These are phyloP conservation scores for Poeciliopsis turneri DNA, from an alignment of 2,797 vertebrate species.

Conservation along the genomic window DNA sequence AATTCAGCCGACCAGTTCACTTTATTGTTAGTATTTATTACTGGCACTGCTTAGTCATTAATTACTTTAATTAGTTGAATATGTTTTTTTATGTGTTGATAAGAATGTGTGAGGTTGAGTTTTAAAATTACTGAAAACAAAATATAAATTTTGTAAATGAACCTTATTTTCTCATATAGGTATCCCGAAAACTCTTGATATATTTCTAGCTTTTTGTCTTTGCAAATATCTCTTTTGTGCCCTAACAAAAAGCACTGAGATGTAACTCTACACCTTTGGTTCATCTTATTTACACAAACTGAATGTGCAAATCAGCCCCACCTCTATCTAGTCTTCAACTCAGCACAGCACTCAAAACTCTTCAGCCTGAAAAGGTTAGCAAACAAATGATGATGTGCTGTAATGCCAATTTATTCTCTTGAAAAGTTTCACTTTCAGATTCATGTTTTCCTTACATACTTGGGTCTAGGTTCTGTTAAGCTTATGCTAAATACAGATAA, in stretches of 20 bases:
- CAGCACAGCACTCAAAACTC: neutral
- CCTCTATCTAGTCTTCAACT: neutral
- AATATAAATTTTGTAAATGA: neutral
- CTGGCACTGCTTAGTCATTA: constrained; percentile 45
- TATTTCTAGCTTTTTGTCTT: neutral
- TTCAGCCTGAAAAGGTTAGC: neutral
- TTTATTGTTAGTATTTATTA: constrained; percentile 78
- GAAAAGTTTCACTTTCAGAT: neutral
- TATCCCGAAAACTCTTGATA: neutral
- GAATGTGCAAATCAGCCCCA: constrained; percentile 1
- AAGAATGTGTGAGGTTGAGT: neutral
- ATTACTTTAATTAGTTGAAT: constrained; percentile 52
- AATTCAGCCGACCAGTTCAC: constrained; percentile 40
- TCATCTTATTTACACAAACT: constrained; percentile 2
- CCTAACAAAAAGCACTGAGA: neutral
- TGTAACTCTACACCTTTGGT: neutral
- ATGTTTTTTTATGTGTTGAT: constrained; percentile 23
- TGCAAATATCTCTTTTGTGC: neutral
- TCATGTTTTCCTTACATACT: neutral
- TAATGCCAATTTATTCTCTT: neutral
- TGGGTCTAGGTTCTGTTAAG: neutral
- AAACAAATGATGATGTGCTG: neutral
- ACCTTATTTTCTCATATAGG: neutral
- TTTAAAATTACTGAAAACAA: neutral
- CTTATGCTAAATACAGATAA: neutral